Evolutionary conservation across 2,797 vertebrate genomes (phyloP), one percentile per base, ranked within the genome.

Genomic region (Apogon talboti): DNA sequence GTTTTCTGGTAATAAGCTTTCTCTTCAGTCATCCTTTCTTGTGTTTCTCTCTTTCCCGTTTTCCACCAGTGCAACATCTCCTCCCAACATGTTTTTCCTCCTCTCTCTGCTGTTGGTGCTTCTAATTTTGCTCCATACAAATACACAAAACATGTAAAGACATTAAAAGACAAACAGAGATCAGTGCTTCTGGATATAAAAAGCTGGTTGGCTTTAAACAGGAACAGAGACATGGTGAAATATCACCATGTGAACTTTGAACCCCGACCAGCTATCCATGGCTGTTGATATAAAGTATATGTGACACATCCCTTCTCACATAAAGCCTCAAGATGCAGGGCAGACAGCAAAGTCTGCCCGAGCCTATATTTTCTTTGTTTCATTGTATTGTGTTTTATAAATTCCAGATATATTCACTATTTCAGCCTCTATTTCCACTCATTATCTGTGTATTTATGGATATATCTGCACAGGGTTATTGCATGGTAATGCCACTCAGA

Each of bases 1-100:
- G 92, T 93, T 93, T 93, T 87, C 78, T 80, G 89, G 90, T 92
- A 93, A 94, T 91, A 93, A 91, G 92, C 92, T 91, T 92, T 90
- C 85, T 79, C 84, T 85, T 80, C 87, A 83, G 87, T 89, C 77
- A 70, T 48, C 59, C 83, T 68, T 79, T 66, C 67, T 61, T 43
- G 54, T 52, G 14, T 74, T 52, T 45, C 47, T 15, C 64, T 65
- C 70, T 16, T 69, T 52, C 52, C 19, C 66, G 14, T 53, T 28
- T 58, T 28, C 24, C 10, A 10, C 33, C 33, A 35, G 33, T 10
- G 33, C 37, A 35, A 18, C 66, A 33, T 54, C 47, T 24, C 11
- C 33, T 38, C 19, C n/a, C 15, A 24, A 38, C 13, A 7, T 18
- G 1, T 19, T 37, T 50, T 42, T 70, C 54, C 50, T 76, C 63